Conservation (phyloP, 2,888 invertebrate species). For the Ichneumon xanthorius region DNA sequence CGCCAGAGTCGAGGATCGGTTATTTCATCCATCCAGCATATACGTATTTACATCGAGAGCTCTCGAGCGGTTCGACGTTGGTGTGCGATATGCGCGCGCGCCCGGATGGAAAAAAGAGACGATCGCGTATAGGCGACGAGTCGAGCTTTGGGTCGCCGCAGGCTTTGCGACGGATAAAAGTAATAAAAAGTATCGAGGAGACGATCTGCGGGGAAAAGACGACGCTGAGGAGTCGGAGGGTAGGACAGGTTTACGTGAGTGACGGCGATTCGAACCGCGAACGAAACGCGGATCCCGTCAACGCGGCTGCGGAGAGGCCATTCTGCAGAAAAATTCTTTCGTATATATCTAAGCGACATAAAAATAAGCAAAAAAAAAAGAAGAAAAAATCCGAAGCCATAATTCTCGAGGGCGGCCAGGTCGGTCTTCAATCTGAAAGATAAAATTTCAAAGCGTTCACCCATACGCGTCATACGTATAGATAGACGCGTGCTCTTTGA, state of each 20-base stretch:
- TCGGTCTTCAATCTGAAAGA: background rate
- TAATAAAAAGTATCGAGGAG: conserved; percentile 55
- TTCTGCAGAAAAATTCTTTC: conserved; percentile 6
- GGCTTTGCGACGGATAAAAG: conserved; percentile 44
- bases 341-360: conserved; percentile 4
- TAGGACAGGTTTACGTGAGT: conserved; percentile 8
- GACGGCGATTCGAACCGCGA: conserved; percentile 33
- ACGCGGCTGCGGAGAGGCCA: background rate
- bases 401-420: background rate
- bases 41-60: conserved; percentile 54
- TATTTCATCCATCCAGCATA: conserved; percentile 73
- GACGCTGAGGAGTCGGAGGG: conserved; percentile 14
- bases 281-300: conserved; percentile 28
- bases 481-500: background rate
- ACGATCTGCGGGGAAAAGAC: conserved; percentile 4
- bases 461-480: background rate
- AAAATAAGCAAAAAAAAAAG: conserved; percentile 33
- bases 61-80: conserved; percentile 16
- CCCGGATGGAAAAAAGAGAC: conserved; percentile 21
- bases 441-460: background rate
- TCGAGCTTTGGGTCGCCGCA: conserved; percentile 1
- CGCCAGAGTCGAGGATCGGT: conserved; percentile 60
- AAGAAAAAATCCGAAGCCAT: background rate
- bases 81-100: conserved; percentile 1
- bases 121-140: conserved; percentile 31